These are phyloP conservation scores for Bos indicus DNA, from an alignment of 2,113 vertebrate genomes.

Conservation along the genomic window DNA sequence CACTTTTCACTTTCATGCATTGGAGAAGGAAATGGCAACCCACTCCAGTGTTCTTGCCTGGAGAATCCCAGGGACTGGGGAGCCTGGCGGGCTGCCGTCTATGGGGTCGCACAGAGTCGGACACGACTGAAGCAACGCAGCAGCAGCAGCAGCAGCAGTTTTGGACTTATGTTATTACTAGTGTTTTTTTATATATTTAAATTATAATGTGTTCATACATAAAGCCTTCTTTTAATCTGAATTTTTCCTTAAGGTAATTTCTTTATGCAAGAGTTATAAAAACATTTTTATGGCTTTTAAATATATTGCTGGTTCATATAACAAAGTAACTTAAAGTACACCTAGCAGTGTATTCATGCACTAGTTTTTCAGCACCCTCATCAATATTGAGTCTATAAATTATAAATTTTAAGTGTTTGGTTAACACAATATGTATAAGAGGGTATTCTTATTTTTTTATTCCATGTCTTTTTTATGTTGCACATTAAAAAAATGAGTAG, in stretches of 20 bases:
- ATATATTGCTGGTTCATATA: background rate
- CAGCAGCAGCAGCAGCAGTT: background rate
- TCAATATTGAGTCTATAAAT: background rate
- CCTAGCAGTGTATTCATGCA: background rate
- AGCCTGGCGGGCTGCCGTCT: no score
- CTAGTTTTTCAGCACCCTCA: background rate
- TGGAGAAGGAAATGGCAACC: no score
- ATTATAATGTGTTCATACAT: background rate
- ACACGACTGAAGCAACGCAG: no score
- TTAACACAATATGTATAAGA: background rate
- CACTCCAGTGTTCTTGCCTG: no score
- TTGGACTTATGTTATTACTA: background rate
- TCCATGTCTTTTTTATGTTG: background rate
- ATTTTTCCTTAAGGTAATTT: background rate
- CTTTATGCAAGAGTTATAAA: background rate
- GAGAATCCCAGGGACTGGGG: no score
- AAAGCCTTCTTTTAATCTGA: background rate
- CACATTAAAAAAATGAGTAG: background rate
- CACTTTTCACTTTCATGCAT: no score
- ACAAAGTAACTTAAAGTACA: background rate
- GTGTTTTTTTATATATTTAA: background rate
- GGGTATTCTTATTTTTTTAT: background rate
- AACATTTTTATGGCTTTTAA: slow-evolving; percentile 1
- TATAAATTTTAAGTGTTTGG: background rate
- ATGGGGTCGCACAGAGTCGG: no score